Evolutionary conservation across 92 coral and sea anemone genomes (phyloP).

Genomic region (Meandrina meandrites): DNA sequence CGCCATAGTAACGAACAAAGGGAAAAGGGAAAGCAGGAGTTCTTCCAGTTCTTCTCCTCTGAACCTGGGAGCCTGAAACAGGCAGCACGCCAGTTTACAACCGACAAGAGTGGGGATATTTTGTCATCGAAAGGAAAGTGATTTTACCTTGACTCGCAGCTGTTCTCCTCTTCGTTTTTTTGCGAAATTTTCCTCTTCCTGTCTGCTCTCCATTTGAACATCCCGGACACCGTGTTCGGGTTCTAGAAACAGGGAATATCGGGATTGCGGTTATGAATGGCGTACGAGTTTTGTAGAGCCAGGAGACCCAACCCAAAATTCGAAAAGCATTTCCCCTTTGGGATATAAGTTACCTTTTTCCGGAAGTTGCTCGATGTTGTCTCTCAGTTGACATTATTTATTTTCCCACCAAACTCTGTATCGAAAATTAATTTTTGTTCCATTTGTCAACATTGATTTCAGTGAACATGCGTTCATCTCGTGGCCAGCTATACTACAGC

Average conservation of each 20-base stretch:
- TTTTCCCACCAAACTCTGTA: neutral
- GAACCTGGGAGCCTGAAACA: too few relatives aligned
- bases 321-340: neutral
- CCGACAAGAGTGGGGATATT: neutral
- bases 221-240: conserved; percentile 13
- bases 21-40: too few relatives aligned
- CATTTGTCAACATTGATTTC: neutral
- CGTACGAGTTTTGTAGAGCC: neutral
- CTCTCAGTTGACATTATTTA: neutral
- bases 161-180: neutral
- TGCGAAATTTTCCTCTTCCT: neutral
- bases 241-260: neutral
- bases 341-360: neutral
- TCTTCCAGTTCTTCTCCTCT: too few relatives aligned
- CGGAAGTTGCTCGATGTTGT: neutral
- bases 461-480: neutral
- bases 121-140: too few relatives aligned
- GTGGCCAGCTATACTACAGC: neutral
- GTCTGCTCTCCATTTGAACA: conserved; percentile 45
- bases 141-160: conserved; percentile 17
- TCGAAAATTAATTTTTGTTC: too few relatives aligned
- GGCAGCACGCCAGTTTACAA: too few relatives aligned
- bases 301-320: neutral
- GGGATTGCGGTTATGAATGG: neutral
- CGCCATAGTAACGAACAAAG: too few relatives aligned